Evolutionary conservation across 2,113 vertebrate genomes (phyloP), one percentile per base, ranked within the genome.

Genomic region (Tachysurus fulvidraco): DNA sequence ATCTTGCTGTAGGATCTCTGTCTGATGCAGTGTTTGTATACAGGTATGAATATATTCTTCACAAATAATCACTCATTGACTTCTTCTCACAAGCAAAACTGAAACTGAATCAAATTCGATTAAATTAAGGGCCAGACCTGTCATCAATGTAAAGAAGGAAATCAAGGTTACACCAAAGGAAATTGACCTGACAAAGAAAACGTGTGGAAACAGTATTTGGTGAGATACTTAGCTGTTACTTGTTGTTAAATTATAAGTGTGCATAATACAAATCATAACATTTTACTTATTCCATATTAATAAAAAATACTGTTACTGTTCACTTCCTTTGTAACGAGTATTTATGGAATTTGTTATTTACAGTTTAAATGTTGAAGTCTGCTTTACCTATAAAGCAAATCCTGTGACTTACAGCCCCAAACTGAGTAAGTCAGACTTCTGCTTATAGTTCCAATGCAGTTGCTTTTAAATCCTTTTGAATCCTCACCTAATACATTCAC

Each of bases 1-100:
- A 99, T 84, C 88, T 99, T 89, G 98, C 97, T 80, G 95, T 99
- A 62, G 98, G 98, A 28, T 99, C 98, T 36, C 94, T 99, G 88
- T 97, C 97, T 16, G 98, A 99, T 91, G 92, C 95, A 17, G 96
- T 96, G 12, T 93, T 97, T 5, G 93, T 99, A 88, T 99, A 96
- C 93, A 98, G 98, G 98, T 95, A 91, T 85, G 50, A 64, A 25
- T 25, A 74, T 59, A n/a, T 67, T 74, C 3, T 28, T 71, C 10
- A 64, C 77, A 30, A 84, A 23, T 60, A 23, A 71, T 86, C 0
- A 65, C 11, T 79, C 14, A n/a, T 5, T 17, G 13, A n/a, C 16
- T 76, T 77, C 14, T 46, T 65, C n/a, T 76, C 28, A 36, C 50
- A 8, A 74, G 6, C 41, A 46, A 71, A 60, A 60, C 30, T 60